phyloP scores from a whole-genome alignment of 2,797 vertebrate species.

The Parauchenoglanis punctatus region DNA sequence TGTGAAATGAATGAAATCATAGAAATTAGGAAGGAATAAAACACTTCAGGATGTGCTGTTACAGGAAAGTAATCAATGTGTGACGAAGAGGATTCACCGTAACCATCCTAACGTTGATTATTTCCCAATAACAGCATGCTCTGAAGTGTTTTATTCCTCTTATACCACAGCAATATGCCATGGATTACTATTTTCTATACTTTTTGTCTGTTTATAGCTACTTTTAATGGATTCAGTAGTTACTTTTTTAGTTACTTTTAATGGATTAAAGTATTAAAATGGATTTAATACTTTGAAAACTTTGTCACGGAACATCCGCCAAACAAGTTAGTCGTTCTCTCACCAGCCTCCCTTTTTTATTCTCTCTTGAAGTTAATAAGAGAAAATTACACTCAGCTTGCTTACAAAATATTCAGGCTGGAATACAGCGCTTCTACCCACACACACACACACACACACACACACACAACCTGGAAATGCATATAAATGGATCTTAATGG shows the following conservation, averaged over 20 bases:
- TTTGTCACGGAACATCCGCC: neutral
- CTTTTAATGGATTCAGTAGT: no score
- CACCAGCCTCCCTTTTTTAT: neutral
- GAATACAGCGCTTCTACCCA: neutral
- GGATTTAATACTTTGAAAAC: no score
- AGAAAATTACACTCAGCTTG: neutral
- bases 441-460: neutral
- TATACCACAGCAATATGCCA: neutral
- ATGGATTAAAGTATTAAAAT: no score
- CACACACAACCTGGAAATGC: slow-evolving; percentile 14
- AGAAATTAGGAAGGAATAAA: no score
- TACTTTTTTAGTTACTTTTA: no score
- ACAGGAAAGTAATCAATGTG: no score
- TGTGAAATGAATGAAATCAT: no score
- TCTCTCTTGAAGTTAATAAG: neutral
- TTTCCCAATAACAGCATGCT: no score
- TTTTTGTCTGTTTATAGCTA: no score
- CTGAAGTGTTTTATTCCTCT: neutral
- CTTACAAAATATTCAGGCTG: neutral
- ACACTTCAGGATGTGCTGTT: no score
- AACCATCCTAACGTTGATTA: no score
- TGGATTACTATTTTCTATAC: neutral
- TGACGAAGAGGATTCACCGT: neutral
- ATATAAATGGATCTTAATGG: slow-evolving; percentile 52
- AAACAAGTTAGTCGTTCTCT: neutral